phyloP scores from a whole-genome alignment of 2,888 invertebrate genomes.

The Dorcus parallelipipedus region DNA sequence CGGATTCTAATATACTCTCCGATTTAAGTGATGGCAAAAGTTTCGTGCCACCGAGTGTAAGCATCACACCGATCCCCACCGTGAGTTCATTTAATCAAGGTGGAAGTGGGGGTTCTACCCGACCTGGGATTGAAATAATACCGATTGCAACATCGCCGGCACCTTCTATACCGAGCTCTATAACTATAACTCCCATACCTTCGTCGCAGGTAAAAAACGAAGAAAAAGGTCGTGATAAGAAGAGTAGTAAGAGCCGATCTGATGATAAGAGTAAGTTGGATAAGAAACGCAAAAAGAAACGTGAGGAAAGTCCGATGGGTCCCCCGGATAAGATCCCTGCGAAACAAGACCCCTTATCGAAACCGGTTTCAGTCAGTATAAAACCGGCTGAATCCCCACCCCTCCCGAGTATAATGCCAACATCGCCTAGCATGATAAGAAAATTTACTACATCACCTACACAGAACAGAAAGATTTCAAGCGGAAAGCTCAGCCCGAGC shows the following conservation, averaged over 20 bases:
- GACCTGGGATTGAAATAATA: conserved; percentile 82
- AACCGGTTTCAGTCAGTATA: conserved; percentile 71
- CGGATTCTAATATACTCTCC: conserved; percentile 53
- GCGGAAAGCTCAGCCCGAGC: conserved; percentile 57
- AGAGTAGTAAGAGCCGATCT: conserved; percentile 46
- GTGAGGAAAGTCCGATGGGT: conserved; percentile 76
- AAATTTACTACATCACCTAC: conserved; percentile 74
- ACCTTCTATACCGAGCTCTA: conserved; percentile 67
- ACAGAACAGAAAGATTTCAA: conserved; percentile 61
- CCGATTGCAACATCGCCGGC: conserved; percentile 67
- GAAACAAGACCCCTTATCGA: conserved; percentile 68
- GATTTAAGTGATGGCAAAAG: conserved; percentile 50
- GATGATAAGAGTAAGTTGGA: conserved; percentile 55
- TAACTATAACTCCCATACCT: conserved; percentile 82
- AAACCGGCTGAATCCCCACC: conserved; percentile 64
- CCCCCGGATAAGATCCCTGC: conserved; percentile 78
- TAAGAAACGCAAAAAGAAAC: conserved; percentile 71
- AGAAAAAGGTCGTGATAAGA: conserved; percentile 48
- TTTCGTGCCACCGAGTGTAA: conserved; percentile 59
- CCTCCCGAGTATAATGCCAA: conserved; percentile 51
- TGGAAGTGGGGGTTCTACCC: conserved; percentile 47
- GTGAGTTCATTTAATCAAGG: conserved; percentile 18
- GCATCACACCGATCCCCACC: conserved; percentile 57
- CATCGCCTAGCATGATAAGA: conserved; percentile 64
- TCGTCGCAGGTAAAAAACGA: conserved; percentile 50